These are phyloP conservation scores for Ennomos fuscantarius DNA, from an alignment of 2,888 invertebrate species.

Conservation along the genomic window DNA sequence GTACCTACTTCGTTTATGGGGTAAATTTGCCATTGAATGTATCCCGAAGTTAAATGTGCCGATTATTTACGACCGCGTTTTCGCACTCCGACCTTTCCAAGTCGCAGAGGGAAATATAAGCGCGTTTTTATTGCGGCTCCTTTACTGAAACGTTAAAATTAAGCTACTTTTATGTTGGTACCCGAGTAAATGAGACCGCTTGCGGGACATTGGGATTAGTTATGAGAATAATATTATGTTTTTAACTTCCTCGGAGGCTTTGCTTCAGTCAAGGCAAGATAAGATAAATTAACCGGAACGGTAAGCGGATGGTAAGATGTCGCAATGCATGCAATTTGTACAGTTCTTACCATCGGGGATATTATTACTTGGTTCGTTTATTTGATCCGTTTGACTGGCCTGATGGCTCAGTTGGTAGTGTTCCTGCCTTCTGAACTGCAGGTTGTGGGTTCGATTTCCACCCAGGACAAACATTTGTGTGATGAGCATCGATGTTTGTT, in stretches of 20 bases:
- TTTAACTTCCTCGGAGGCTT: constrained; percentile 38
- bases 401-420: too few relatives aligned
- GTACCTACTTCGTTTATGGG: constrained; percentile 55
- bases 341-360: constrained; percentile 5
- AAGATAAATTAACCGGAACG: constrained; percentile 36
- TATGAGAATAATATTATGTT: constrained; percentile 38
- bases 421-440: too few relatives aligned
- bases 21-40: constrained; percentile 59
- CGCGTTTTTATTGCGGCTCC: constrained; percentile 57
- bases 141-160: constrained; percentile 60
- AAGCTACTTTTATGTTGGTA: constrained; percentile 53
- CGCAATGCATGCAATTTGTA: constrained; percentile 32
- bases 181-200: constrained; percentile 43
- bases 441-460: too few relatives aligned
- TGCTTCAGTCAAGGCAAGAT: constrained; percentile 31
- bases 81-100: constrained; percentile 51
- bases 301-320: constrained; percentile 20
- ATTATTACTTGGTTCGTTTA: too few relatives aligned
- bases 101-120: constrained; percentile 56
- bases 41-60: constrained; percentile 63
- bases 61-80: constrained; percentile 66
- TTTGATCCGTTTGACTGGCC: too few relatives aligned
- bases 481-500: too few relatives aligned
- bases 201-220: constrained; percentile 41
- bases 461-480: too few relatives aligned